A percentile compares a stretch with the other conserved stretches of the same genome.
Evolutionary conservation across 35 echinoderm and acorn worm genomes (phyloP).

Genomic region (Stichopus chloronotus): DNA sequence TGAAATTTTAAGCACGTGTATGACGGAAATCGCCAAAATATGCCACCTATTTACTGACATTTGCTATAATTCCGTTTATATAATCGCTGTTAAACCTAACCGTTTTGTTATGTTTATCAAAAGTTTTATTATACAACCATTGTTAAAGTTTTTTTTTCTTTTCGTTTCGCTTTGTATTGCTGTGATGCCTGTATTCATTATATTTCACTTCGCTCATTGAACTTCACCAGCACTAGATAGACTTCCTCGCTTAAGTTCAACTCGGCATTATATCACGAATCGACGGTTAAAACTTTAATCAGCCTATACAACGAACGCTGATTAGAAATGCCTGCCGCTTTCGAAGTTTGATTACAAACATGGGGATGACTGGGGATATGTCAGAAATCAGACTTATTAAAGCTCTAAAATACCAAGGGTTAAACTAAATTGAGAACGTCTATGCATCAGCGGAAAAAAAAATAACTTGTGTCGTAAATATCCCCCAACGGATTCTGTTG

Average conservation of each 20-base stretch:
- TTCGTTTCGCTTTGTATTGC: too few relatives aligned
- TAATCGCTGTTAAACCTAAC: too few relatives aligned
- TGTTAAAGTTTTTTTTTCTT: too few relatives aligned
- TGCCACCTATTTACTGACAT: too few relatives aligned
- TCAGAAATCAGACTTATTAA: background rate
- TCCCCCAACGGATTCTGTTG: background rate
- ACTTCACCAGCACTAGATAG: background rate
- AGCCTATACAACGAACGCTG: background rate
- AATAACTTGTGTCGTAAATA: background rate
- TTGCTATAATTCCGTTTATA: too few relatives aligned
- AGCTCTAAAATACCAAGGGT: conserved; percentile 26
- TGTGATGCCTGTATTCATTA: too few relatives aligned
- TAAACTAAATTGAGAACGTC: conserved; percentile 4
- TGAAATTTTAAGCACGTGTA: too few relatives aligned
- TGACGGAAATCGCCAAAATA: too few relatives aligned
- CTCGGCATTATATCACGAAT: background rate
- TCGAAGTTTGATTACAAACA: conserved; percentile 1
- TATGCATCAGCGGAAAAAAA: background rate
- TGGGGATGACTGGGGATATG: background rate
- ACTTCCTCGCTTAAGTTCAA: background rate
- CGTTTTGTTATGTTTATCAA: too few relatives aligned
- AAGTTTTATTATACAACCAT: too few relatives aligned
- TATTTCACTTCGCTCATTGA: too few relatives aligned
- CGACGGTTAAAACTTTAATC: background rate
- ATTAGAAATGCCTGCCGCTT: background rate